Conservation (phyloP, 2,113 vertebrate genomes). For the Atractosteus spatula region DNA sequence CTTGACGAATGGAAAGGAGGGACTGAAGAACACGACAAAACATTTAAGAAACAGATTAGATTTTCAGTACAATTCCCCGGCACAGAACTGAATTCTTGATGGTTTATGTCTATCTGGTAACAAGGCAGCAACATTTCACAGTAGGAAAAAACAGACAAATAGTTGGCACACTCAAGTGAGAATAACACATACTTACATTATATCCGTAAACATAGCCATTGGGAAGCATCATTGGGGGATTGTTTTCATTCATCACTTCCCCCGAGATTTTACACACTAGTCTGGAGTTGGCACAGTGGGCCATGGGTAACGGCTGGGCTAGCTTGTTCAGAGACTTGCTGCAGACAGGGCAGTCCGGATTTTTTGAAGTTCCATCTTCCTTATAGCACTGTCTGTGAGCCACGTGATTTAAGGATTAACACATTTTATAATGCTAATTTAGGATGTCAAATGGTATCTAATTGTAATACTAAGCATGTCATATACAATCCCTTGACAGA, state of each 20-base stretch:
- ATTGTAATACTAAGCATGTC: too few species aligned
- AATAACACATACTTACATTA: constrained; percentile 77
- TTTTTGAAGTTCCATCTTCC: constrained; percentile 94
- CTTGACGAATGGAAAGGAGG: constrained; percentile 96
- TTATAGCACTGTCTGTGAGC: constrained; percentile 93
- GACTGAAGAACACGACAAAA: constrained; percentile 69
- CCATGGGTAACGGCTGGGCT: constrained; percentile 96
- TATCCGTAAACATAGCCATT: constrained; percentile 98
- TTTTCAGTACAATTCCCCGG: not conserved
- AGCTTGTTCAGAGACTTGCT: constrained; percentile 97
- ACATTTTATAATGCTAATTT: too few species aligned
- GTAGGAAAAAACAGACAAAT: too few species aligned
- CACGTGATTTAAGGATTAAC: constrained; percentile 44
- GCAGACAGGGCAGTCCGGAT: constrained; percentile 97
- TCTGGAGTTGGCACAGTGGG: constrained; percentile 97
- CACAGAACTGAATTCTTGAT: not conserved
- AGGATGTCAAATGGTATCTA: too few species aligned
- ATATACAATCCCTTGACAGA: too few species aligned
- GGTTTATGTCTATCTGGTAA: too few species aligned
- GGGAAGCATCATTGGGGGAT: constrained; percentile 99
- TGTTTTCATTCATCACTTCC: constrained; percentile 99
- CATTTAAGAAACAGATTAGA: not conserved
- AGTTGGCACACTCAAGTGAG: too few species aligned
- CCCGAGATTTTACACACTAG: constrained; percentile 98
- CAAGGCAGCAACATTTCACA: too few species aligned